phyloP scores from a whole-genome alignment of 2,113 vertebrate genomes.

The Pseudopodoces humilis region DNA sequence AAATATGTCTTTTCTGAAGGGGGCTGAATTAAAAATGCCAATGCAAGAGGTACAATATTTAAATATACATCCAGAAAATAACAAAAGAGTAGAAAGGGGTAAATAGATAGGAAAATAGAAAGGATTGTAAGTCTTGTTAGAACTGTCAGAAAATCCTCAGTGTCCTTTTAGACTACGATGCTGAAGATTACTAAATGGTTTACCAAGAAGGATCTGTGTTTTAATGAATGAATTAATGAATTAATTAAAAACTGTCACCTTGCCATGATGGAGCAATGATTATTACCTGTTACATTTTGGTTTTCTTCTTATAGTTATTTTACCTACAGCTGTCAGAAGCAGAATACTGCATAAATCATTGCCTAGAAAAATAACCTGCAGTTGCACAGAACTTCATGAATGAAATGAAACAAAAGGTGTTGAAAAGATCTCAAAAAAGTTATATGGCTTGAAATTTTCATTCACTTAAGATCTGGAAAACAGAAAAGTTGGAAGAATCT shows the following conservation, averaged over 20 bases:
- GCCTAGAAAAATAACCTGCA: not conserved
- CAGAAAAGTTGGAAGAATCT: not conserved
- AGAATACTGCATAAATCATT: not conserved
- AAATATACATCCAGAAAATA: not conserved
- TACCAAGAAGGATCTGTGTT: not conserved
- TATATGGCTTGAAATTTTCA: not conserved
- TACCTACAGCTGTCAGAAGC: not conserved
- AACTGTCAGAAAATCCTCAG: not conserved
- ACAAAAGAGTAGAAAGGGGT: not conserved
- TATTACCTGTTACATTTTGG: not conserved
- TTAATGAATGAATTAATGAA: not conserved
- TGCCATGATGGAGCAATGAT: not conserved
- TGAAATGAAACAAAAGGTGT: not conserved
- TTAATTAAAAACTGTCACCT: not conserved
- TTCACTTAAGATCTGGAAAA: not conserved
- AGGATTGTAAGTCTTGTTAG: not conserved
- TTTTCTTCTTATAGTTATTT: not conserved
- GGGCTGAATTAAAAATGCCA: not conserved
- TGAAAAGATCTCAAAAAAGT: not conserved
- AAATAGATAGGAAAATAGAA: not conserved
- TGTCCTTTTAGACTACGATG: not conserved
- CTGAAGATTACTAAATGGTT: not conserved
- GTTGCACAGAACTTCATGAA: not conserved
- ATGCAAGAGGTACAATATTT: not conserved
- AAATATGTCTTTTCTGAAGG: not conserved